Evolutionary conservation across 2,113 vertebrate species (phyloP).

Genomic region (Arenaria interpres): DNA sequence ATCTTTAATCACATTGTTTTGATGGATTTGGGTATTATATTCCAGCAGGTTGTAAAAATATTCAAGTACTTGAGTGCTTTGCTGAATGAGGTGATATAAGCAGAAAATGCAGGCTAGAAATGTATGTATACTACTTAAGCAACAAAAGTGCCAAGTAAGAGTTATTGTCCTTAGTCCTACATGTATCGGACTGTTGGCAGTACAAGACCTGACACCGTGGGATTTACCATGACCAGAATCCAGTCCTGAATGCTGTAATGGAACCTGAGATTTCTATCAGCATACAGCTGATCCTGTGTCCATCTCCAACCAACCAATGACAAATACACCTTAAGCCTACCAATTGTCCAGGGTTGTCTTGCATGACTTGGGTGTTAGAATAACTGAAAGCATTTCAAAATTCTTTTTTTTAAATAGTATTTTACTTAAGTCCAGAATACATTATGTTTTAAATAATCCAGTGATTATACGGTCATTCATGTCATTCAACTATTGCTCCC

Average conservation of each 20-base stretch:
- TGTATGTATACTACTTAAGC: background rate
- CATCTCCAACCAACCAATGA: fast-evolving
- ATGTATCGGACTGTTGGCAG: background rate
- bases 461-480: background rate
- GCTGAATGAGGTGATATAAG: background rate
- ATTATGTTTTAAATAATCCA: background rate
- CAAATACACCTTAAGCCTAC: background rate
- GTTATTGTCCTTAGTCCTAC: background rate
- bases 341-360: background rate
- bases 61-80: background rate
- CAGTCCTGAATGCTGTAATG: background rate
- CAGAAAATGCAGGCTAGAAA: background rate
- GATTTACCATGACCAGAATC: background rate
- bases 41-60: background rate
- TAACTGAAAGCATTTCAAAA: background rate
- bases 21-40: background rate
- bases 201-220: background rate
- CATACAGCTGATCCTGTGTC: background rate
- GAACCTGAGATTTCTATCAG: background rate
- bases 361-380: background rate
- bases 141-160: background rate
- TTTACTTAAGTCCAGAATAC: background rate
- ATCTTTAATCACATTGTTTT: background rate
- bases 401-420: background rate
- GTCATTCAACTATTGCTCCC: background rate